Evolutionary conservation across 2,888 invertebrate genomes (phyloP), one percentile per base, ranked within the genome.

Genomic region (Drosophila anomalipes): DNA sequence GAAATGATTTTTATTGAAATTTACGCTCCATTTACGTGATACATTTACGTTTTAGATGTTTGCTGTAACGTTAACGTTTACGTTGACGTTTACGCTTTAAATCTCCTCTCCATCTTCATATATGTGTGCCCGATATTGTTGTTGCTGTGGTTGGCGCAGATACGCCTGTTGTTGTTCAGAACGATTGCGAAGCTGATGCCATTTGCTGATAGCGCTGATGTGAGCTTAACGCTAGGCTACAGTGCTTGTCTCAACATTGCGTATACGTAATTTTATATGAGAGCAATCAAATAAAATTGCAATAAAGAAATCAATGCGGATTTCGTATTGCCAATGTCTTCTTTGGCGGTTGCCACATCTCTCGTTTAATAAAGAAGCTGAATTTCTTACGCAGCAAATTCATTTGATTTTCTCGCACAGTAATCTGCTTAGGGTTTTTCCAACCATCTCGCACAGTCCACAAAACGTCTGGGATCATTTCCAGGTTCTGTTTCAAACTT

Each of bases 1-100:
- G 90, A 89, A 91, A 86, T 90, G 88, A 89, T 84, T 90, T 87
- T 91, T 90, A 91, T 91, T 88, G 89, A 89, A 90, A 87, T 91
- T 91, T 89, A 86, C 90, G 89, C 88, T 90, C 90, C 86, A 89
- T 91, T 89, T 91, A 91, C 86, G 85, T 90, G 88, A 86, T 90
- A 89, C 86, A 87, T 89, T 83, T 87, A 89, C 86, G 90, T 82
- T 90, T 88, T 90, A 86, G 84, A 83, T 82, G 86, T 76, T 82
- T 90, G 74, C 84, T 69, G 62, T 68, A 81, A 81, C 79, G 79
- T 47, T 47, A 47, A 47, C 47, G 26, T 16, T 47, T 26, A 26
- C 47, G 26, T 16, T 47, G 16, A 26, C 47, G 61, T 70, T 62
- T 41, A 63, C 79, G 64, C 72, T 49, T 62, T 33, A 52, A 37